phyloP scores from a whole-genome alignment of 2,888 invertebrate genomes.

The Hirtodrosophila duncani region DNA sequence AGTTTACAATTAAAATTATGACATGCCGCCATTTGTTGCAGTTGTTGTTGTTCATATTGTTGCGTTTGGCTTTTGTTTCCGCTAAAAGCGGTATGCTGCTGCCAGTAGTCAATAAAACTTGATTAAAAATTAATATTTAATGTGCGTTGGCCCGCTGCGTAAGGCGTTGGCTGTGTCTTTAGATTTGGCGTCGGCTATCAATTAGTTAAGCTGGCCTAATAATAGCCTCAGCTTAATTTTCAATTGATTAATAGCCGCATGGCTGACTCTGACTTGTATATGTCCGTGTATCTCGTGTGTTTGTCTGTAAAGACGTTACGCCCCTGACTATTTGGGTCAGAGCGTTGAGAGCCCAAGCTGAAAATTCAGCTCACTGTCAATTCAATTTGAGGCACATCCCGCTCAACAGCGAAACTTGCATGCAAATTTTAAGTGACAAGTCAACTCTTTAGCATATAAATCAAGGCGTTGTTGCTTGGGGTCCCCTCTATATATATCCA shows the following conservation, averaged over 20 bases:
- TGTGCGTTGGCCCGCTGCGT: conserved; percentile 21
- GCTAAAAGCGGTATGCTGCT: conserved; percentile 13
- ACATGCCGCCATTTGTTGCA: conserved; percentile 28
- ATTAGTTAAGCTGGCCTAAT: conserved; percentile 41
- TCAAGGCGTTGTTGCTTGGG: conserved; percentile 56
- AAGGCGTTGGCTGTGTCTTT: conserved; percentile 21
- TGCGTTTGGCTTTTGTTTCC: conserved; percentile 37
- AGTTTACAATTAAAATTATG: conserved; percentile 57
- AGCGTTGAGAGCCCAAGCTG: neutral
- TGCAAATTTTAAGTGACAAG: conserved; percentile 39
- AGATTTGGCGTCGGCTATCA: neutral
- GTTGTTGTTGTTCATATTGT: conserved; percentile 17
- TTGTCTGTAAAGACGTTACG: too few relatives aligned
- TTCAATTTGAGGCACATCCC: conserved; percentile 12
- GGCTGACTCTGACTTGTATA: too few relatives aligned
- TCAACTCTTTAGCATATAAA: conserved; percentile 65
- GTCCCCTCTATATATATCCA: neutral
- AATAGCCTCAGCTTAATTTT: conserved; percentile 9
- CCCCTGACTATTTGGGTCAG: conserved; percentile 43
- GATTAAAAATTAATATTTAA: conserved; percentile 65
- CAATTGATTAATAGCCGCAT: conserved; percentile 16
- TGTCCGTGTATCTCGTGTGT: too few relatives aligned
- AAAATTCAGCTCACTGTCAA: conserved; percentile 27
- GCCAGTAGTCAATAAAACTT: conserved; percentile 28
- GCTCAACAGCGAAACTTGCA: too few relatives aligned